Conservation (phyloP, 2,888 invertebrate species). For the Fragum whitleyi region DNA sequence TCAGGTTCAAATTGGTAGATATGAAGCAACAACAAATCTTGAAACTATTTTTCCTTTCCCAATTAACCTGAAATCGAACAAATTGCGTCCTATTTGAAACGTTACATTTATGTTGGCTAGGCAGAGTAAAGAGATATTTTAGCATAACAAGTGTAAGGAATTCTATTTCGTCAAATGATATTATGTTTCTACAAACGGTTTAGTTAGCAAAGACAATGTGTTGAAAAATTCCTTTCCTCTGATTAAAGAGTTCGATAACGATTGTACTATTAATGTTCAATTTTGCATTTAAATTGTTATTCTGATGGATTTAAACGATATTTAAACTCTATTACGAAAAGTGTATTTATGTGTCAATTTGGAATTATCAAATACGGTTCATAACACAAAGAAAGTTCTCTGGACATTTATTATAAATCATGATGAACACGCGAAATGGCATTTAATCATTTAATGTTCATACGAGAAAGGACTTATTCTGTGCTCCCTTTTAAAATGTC, state of each 20-base stretch:
- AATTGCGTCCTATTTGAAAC: too few relatives aligned
- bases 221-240: neutral
- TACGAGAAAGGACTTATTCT: too few relatives aligned
- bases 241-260: neutral
- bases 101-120: too few relatives aligned
- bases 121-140: too few relatives aligned
- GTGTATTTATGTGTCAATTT: neutral
- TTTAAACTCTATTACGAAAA: neutral
- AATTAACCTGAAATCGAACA: too few relatives aligned
- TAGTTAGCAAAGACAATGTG: slow-evolving; percentile 22
- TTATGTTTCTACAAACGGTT: slow-evolving; percentile 16
- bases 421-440: neutral
- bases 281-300: neutral
- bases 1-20: too few relatives aligned
- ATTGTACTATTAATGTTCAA: neutral
- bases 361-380: neutral
- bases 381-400: neutral
- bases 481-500: too few relatives aligned
- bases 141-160: neutral
- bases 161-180: slow-evolving; percentile 5
- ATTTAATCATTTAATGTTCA: neutral
- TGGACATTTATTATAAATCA: neutral
- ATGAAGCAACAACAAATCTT: too few relatives aligned
- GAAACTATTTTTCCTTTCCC: too few relatives aligned
- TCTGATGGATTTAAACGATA: neutral